Conservation (phyloP, 1,140 invertebrate species). For the Acyrthosiphon pisum region DNA sequence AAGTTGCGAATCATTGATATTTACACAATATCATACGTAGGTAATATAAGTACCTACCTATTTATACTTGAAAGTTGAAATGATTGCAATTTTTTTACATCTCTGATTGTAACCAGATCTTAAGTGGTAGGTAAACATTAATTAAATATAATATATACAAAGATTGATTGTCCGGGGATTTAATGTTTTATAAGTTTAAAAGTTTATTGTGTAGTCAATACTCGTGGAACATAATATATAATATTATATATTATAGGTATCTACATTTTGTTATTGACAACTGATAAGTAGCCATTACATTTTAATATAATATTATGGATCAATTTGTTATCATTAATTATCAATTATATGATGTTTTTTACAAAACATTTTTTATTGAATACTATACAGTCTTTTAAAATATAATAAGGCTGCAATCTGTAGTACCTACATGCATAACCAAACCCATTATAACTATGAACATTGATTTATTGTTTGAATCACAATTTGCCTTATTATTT, state of each 20-base stretch:
- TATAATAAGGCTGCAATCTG: background rate
- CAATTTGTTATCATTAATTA: background rate
- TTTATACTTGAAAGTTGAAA: too few relatives aligned
- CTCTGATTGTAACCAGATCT: background rate
- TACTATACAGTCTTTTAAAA: background rate
- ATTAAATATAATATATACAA: background rate
- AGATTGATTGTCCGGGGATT: background rate
- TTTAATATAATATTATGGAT: background rate
- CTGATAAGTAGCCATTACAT: background rate
- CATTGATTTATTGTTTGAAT: too few relatives aligned
- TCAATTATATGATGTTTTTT: background rate
- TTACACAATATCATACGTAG: background rate
- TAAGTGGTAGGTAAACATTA: background rate
- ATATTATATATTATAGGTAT: background rate
- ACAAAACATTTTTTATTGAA: background rate
- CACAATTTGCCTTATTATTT: too few relatives aligned
- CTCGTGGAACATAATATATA: background rate
- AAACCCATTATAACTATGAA: background rate
- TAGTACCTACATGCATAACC: background rate
- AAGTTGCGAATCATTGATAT: background rate
- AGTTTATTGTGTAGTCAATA: background rate
- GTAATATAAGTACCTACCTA: background rate
- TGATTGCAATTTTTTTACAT: background rate
- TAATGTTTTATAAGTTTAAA: background rate
- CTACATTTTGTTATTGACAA: background rate